Evolutionary conservation across 2,113 vertebrate species (phyloP).

Genomic region (Aramus guarauna): DNA sequence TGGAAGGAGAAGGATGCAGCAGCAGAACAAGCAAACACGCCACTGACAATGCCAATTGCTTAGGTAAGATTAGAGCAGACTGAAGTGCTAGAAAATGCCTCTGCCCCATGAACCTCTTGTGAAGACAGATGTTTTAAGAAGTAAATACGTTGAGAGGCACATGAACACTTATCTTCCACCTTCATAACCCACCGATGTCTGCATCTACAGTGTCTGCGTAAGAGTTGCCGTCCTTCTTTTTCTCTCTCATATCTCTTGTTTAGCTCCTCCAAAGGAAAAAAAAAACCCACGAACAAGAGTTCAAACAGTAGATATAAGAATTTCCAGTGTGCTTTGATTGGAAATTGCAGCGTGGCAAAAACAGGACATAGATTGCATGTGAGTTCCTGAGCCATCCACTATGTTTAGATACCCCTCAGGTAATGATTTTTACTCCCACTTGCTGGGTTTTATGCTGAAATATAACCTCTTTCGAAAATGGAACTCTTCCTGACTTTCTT

Average conservation of each 20-base stretch:
- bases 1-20: background rate
- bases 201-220: background rate
- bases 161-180: background rate
- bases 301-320: background rate
- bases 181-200: background rate
- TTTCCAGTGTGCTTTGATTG: rapidly evolving
- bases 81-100: background rate
- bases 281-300: background rate
- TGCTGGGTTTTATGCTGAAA: background rate
- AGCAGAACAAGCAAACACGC: background rate
- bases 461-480: background rate
- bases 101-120: background rate
- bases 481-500: background rate
- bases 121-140: background rate
- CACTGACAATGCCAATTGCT: background rate
- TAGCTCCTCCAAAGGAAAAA: background rate
- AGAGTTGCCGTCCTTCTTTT: background rate
- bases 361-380: background rate
- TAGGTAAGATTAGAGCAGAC: background rate
- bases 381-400: background rate
- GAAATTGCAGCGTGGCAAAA: background rate
- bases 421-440: background rate
- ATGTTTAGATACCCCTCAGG: too few relatives aligned
- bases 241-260: background rate
- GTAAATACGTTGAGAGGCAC: background rate